Evolutionary conservation across 2,113 vertebrate species (phyloP).

Genomic region (Danionella cerebrum): DNA sequence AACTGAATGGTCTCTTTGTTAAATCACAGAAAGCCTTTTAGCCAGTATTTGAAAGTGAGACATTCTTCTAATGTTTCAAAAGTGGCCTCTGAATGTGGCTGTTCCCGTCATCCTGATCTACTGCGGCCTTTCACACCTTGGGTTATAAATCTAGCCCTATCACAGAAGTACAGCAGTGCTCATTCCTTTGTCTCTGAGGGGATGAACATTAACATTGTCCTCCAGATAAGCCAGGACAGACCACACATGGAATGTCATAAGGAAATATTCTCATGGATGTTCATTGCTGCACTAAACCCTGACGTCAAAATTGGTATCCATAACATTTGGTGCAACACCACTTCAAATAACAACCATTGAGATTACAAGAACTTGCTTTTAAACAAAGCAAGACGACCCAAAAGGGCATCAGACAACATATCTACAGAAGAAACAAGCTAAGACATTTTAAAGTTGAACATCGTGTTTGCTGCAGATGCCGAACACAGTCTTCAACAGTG

Average conservation of each 20-base stretch:
- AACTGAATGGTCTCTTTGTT: no score
- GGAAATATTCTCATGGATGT: not conserved
- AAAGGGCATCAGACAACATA: not conserved
- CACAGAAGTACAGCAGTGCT: not conserved
- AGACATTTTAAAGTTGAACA: no score
- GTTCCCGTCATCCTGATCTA: not conserved
- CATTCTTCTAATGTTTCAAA: not conserved
- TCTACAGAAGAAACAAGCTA: not conserved
- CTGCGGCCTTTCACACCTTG: not conserved
- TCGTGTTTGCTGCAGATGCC: no score
- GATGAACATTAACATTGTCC: not conserved
- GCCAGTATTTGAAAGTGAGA: no score
- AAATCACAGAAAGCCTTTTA: no score
- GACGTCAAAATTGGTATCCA: not conserved
- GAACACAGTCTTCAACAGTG: no score
- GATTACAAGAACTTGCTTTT: not conserved
- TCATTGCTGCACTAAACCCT: not conserved
- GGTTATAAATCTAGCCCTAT: conserved; percentile 15
- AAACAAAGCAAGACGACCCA: not conserved
- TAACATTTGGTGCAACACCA: not conserved
- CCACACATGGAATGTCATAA: not conserved
- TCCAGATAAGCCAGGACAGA: conserved; percentile 20
- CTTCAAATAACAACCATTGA: conserved; percentile 7
- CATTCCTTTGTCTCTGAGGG: not conserved
- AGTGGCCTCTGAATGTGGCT: not conserved